Evolutionary conservation across 1,140 invertebrate genomes (phyloP).

Genomic region (Aphelinus atriplicis): DNA sequence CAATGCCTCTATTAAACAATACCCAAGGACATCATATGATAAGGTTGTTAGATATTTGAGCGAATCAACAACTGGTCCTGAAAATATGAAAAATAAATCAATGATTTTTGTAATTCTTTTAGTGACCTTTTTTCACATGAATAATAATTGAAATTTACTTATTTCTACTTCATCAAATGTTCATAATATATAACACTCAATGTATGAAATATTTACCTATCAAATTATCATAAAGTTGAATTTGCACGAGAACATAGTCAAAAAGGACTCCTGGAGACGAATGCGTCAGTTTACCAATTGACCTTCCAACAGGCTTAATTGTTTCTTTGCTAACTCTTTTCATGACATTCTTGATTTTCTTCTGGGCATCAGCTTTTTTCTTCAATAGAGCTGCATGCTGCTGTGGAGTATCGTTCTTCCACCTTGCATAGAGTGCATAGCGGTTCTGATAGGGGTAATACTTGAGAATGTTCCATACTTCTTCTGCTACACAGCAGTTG

Average conservation of each 20-base stretch:
- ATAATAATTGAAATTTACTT: neutral
- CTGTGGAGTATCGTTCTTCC: conserved; percentile 91
- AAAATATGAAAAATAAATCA: conserved; percentile 29
- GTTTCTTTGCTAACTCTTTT: conserved; percentile 98
- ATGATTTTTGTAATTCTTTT: conserved; percentile 13
- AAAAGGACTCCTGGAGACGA: conserved; percentile 95
- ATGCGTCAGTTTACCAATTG: conserved; percentile 96
- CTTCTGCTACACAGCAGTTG: conserved; percentile 95
- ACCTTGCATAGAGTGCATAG: conserved; percentile 91
- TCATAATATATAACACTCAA: too few relatives aligned
- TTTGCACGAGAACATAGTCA: conserved; percentile 93
- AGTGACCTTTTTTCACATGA: neutral
- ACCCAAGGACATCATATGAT: conserved; percentile 96
- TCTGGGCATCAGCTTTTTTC: conserved; percentile 84
- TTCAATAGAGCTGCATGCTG: conserved; percentile 85
- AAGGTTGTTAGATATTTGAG: conserved; percentile 96
- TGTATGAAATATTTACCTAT: conserved; percentile 67
- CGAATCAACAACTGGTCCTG: conserved; percentile 94
- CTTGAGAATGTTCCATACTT: conserved; percentile 93
- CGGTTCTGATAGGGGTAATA: conserved; percentile 92
- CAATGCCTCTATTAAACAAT: conserved; percentile 94
- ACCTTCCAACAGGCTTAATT: conserved; percentile 94
- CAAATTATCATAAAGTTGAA: conserved; percentile 97
- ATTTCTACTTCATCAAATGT: too few relatives aligned
- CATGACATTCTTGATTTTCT: conserved; percentile 96